Conservation (phyloP, 2,888 invertebrate species). For the Nudaria mundana region DNA sequence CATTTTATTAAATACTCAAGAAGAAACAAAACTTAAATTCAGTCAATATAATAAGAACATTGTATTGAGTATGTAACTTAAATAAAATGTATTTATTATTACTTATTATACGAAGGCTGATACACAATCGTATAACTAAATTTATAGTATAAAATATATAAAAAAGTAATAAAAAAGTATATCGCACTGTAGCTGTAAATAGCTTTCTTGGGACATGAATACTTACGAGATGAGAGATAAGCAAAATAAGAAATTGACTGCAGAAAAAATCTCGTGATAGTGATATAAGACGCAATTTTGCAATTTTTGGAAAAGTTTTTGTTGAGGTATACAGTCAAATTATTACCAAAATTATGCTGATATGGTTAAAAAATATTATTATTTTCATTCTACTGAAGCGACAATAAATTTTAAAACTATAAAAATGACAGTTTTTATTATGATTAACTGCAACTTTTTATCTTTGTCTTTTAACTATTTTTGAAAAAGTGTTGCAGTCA, state of each 20-base stretch:
- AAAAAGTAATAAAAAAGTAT: conserved; percentile 8
- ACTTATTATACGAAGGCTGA: conserved; percentile 2
- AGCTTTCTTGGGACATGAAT: conserved; percentile 24
- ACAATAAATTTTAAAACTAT: not conserved
- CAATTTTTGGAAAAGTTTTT: not conserved
- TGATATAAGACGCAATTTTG: conserved; percentile 11
- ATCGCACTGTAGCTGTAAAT: conserved; percentile 24
- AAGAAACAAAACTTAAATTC: too few species aligned
- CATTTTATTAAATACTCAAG: too few species aligned
- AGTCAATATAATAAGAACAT: not conserved
- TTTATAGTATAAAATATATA: conserved; percentile 6
- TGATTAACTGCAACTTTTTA: too few species aligned
- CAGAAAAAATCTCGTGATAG: conserved; percentile 10
- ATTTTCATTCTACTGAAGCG: too few species aligned
- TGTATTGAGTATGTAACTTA: not conserved
- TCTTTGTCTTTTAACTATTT: too few species aligned
- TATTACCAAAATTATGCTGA: not conserved
- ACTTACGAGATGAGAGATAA: conserved; percentile 28
- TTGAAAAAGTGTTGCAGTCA: too few species aligned
- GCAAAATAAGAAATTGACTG: conserved; percentile 19
- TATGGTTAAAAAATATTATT: too few species aligned
- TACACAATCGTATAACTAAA: not conserved
- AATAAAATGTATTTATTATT: not conserved
- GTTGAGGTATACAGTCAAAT: not conserved
- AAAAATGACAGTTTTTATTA: not conserved